Conservation (phyloP, 2,113 vertebrate species). For the Formicarius rufipectus region DNA sequence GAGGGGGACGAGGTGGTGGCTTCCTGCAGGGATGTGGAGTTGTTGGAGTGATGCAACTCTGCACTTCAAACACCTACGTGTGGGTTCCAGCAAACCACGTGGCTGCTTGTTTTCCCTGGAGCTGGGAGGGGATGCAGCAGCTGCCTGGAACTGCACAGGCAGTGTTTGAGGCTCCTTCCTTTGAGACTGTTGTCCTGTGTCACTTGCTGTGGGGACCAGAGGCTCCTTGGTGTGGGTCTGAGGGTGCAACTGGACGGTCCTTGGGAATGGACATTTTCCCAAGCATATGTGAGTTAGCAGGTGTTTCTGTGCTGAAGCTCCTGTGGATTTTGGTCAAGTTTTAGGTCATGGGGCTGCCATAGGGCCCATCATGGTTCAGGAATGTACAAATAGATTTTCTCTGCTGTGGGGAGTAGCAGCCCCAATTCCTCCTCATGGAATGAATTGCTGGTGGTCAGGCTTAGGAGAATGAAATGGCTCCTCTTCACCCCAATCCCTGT, state of each 20-base stretch:
- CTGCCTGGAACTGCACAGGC: background rate
- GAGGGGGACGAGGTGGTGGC: background rate
- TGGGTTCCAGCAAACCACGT: background rate
- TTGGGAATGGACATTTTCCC: background rate
- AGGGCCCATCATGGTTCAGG: slow-evolving; percentile 21
- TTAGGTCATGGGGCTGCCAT: background rate
- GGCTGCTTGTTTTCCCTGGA: background rate
- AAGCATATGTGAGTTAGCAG: background rate
- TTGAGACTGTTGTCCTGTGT: background rate
- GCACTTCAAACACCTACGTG: fast-evolving
- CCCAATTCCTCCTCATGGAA: background rate
- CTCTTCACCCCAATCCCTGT: background rate
- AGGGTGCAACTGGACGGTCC: background rate
- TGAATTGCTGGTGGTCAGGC: background rate
- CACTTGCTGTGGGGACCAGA: background rate
- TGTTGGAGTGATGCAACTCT: background rate
- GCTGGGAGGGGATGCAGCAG: background rate
- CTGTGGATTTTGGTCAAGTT: background rate
- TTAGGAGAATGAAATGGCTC: background rate
- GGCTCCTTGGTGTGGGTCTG: background rate
- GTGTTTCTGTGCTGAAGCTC: background rate
- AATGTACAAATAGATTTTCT: background rate
- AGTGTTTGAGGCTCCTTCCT: background rate
- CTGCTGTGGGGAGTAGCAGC: background rate
- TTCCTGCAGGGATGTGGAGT: background rate